These are phyloP conservation scores for Idaea aversata DNA, from an alignment of 2,888 invertebrate species.

Conservation along the genomic window DNA sequence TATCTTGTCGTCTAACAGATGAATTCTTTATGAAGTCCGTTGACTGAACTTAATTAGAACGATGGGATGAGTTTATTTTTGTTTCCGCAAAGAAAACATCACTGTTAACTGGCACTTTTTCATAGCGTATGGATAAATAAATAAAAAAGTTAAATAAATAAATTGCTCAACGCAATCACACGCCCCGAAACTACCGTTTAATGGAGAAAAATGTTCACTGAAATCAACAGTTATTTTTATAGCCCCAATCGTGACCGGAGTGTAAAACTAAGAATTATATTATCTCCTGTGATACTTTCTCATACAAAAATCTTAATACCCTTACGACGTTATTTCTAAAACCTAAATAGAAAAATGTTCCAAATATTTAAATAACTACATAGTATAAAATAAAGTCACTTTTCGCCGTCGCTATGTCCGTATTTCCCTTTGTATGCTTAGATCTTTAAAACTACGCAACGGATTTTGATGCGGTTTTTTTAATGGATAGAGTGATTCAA, in stretches of 20 bases:
- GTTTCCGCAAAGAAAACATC: not conserved
- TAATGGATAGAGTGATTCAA: too few species aligned
- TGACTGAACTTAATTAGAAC: not conserved
- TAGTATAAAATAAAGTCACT: too few species aligned
- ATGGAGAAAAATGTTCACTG: constrained; percentile 60
- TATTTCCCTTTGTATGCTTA: too few species aligned
- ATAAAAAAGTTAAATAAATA: constrained; percentile 66
- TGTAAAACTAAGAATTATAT: constrained; percentile 41
- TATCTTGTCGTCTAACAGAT: not conserved
- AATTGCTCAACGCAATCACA: constrained; percentile 50
- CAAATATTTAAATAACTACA: too few species aligned
- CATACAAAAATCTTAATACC: not conserved
- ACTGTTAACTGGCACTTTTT: not conserved
- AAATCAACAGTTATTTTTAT: constrained; percentile 65
- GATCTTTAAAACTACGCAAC: too few species aligned
- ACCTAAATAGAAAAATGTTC: not conserved
- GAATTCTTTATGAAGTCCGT: not conserved
- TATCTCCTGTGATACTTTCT: constrained; percentile 22
- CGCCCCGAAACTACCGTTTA: constrained; percentile 61
- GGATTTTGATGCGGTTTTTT: too few species aligned
- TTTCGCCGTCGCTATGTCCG: too few species aligned
- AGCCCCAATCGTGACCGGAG: constrained; percentile 47
- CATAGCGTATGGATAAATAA: constrained; percentile 18
- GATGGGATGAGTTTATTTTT: not conserved
- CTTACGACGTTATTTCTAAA: not conserved